phyloP scores from a whole-genome alignment of 2,888 invertebrate species.

The Oscheius onirici region DNA sequence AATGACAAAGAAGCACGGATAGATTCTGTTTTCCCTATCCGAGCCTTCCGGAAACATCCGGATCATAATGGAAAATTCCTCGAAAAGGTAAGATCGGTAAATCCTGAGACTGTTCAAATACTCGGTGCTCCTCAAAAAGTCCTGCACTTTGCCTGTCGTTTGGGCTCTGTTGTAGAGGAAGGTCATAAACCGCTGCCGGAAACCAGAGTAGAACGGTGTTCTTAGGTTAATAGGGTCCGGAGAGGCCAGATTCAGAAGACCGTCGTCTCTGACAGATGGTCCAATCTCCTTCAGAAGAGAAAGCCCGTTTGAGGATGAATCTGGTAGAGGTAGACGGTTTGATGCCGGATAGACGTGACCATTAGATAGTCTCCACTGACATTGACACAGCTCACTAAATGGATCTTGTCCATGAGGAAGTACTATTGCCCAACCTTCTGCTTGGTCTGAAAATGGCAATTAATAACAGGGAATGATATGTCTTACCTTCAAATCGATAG shows the following conservation, averaged over 20 bases:
- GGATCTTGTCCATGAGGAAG: slow-evolving; percentile 20
- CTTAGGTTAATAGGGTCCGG: not conserved
- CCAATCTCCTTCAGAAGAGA: slow-evolving; percentile 86
- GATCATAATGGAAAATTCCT: slow-evolving; percentile 25
- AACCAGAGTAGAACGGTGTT: slow-evolving; percentile 34
- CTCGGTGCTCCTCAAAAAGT: slow-evolving; percentile 38
- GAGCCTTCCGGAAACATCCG: slow-evolving; percentile 27
- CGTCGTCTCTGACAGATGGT: slow-evolving; percentile 84
- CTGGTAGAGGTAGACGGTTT: slow-evolving; percentile 15
- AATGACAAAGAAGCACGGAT: slow-evolving; percentile 46
- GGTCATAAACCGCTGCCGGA: slow-evolving; percentile 47
- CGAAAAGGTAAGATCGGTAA: slow-evolving; percentile 14
- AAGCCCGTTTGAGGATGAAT: slow-evolving; percentile 76
- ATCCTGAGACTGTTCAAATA: slow-evolving; percentile 4
- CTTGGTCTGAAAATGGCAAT: slow-evolving; percentile 23
- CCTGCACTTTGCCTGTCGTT: slow-evolving; percentile 21
- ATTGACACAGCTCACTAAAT: slow-evolving; percentile 5
- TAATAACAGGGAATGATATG: too few species aligned
- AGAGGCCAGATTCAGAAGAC: slow-evolving; percentile 76
- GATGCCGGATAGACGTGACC: slow-evolving; percentile 32
- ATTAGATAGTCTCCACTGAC: slow-evolving; percentile 15
- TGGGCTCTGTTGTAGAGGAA: slow-evolving; percentile 47
- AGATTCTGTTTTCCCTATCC: not conserved
- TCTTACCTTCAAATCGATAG: slow-evolving; percentile 29
- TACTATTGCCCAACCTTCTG: not conserved